phyloP scores from a whole-genome alignment of 2,888 invertebrate genomes.

The Heterodera filipjevi region DNA sequence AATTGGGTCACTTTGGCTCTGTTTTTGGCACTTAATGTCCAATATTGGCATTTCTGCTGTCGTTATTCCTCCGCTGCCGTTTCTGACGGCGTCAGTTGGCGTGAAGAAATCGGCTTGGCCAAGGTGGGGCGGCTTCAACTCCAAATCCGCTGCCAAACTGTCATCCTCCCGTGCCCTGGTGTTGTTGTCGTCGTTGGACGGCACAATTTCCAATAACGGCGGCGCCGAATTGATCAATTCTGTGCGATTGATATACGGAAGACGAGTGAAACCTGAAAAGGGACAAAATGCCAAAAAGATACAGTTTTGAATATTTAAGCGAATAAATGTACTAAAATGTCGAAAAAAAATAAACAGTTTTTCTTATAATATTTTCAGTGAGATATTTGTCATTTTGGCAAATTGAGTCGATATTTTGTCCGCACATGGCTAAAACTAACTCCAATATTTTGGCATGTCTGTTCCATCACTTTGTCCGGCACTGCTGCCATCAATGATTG shows the following conservation, averaged over 20 bases:
- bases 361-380: too few relatives aligned
- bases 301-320: too few relatives aligned
- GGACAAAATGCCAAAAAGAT: neutral
- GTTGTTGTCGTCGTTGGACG: neutral
- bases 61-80: neutral
- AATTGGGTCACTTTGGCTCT: neutral
- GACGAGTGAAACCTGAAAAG: neutral
- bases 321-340: too few relatives aligned
- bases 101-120: conserved; percentile 4
- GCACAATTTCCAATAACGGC: too few relatives aligned
- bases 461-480: neutral
- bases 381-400: too few relatives aligned
- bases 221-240: neutral
- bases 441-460: neutral
- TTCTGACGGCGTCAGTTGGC: neutral
- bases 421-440: neutral
- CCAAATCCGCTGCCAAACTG: neutral
- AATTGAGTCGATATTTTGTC: neutral
- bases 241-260: neutral
- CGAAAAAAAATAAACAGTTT: too few relatives aligned
- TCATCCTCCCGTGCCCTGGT: neutral
- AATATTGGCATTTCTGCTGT: neutral
- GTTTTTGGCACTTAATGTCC: neutral
- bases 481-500: neutral
- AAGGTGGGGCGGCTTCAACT: neutral